Percentiles rank a stretch among this genome's conserved stretches.
phyloP scores from a whole-genome alignment of 2,888 invertebrate species.

The Neelides folsomi region DNA sequence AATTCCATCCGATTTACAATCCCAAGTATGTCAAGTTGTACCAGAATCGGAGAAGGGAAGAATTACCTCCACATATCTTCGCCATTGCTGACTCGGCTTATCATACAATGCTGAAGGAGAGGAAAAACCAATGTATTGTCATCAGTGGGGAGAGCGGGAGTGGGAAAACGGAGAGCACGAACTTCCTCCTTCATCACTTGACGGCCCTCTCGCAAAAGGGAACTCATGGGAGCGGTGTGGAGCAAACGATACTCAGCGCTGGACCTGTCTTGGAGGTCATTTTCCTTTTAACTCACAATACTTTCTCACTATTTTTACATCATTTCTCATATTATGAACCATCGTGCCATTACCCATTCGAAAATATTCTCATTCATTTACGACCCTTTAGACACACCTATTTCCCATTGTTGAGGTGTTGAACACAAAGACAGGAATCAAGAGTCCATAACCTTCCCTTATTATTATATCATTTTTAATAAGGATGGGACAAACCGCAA shows the following conservation, averaged over 20 bases:
- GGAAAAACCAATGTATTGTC: constrained; percentile 84
- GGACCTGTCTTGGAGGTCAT: constrained; percentile 79
- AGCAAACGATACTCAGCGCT: constrained; percentile 88
- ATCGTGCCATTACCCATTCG: too few relatives aligned
- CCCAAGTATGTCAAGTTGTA: constrained; percentile 93
- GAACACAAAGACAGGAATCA: too few relatives aligned
- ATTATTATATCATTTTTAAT: too few relatives aligned
- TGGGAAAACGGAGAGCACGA: constrained; percentile 94
- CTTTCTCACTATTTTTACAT: background rate
- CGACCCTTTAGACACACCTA: too few relatives aligned
- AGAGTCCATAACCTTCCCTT: too few relatives aligned
- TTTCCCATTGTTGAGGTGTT: too few relatives aligned
- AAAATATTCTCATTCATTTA: too few relatives aligned
- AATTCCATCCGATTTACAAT: constrained; percentile 92
- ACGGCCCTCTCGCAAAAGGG: constrained; percentile 91
- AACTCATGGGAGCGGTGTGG: constrained; percentile 85
- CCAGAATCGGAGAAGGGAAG: constrained; percentile 81
- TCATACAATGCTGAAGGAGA: constrained; percentile 82
- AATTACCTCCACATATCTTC: constrained; percentile 91
- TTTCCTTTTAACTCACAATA: constrained; percentile 1
- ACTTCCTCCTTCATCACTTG: constrained; percentile 84
- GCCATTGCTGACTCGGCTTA: constrained; percentile 90
- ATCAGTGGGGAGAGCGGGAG: constrained; percentile 90
- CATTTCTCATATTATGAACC: background rate
- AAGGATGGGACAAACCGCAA: too few relatives aligned